Conservation (phyloP, 1,140 invertebrate species). For the Formica exsecta region DNA sequence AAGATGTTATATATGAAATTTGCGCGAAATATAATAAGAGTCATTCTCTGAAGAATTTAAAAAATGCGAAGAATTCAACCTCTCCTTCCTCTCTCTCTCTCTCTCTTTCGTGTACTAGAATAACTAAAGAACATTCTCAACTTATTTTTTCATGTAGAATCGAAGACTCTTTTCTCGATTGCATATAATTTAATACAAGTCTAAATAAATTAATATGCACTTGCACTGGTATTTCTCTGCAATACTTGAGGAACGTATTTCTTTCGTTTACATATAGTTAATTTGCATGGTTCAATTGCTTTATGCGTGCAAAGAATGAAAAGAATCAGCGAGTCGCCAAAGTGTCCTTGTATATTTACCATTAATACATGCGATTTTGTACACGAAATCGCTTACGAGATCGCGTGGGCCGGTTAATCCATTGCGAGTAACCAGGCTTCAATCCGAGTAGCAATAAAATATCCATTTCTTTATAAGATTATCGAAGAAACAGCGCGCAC, state of each 20-base stretch:
- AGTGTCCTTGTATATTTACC: slow-evolving; percentile 3
- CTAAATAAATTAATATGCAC: slow-evolving; percentile 1
- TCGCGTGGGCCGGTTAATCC: slow-evolving; percentile 4
- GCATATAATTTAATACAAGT: neutral
- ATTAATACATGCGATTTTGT: slow-evolving; percentile 13
- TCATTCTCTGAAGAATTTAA: neutral
- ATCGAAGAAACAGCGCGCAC: neutral
- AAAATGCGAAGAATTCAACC: neutral
- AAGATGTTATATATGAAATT: too few species aligned
- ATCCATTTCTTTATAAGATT: slow-evolving; percentile 11
- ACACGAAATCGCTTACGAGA: neutral
- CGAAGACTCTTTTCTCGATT: neutral
- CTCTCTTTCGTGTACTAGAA: neutral
- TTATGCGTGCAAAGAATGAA: neutral
- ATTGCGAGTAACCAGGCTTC: slow-evolving; percentile 7
- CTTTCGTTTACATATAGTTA: neutral
- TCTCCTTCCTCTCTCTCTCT: too few species aligned
- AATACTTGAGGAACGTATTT: neutral
- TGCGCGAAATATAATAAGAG: neutral
- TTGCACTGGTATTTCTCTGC: neutral
- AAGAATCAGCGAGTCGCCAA: neutral
- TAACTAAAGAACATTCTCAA: neutral
- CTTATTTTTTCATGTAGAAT: neutral
- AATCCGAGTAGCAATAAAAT: slow-evolving; percentile 16
- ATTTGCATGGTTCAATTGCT: slow-evolving; percentile 20